These are phyloP conservation scores for Drosophila sulfurigaster DNA, from an alignment of 1,140 invertebrate genomes.

Conservation along the genomic window DNA sequence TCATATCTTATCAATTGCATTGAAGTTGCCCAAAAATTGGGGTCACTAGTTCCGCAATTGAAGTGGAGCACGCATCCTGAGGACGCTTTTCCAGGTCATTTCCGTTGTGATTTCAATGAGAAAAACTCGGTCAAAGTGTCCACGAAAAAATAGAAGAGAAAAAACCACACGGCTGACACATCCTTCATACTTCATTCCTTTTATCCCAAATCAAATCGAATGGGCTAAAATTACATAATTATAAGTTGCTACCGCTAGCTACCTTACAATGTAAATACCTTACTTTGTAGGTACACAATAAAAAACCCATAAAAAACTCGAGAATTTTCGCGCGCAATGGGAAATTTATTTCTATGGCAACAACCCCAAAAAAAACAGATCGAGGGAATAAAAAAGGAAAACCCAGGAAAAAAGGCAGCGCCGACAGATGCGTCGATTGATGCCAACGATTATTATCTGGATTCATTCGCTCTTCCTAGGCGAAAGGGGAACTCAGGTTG, in stretches of 20 bases:
- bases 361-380: conserved; percentile 51
- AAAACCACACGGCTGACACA: conserved; percentile 61
- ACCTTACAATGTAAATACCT: too few species aligned
- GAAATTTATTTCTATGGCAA: conserved; percentile 55
- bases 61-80: conserved; percentile 57
- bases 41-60: conserved; percentile 61
- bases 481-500: conserved; percentile 53
- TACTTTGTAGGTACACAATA: conserved; percentile 41
- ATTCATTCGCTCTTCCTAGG: not conserved
- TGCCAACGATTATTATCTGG: conserved; percentile 60
- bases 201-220: conserved; percentile 44
- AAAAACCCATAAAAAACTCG: conserved; percentile 73
- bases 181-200: conserved; percentile 24
- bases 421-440: conserved; percentile 75
- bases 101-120: conserved; percentile 60
- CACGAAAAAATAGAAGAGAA: not conserved
- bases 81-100: conserved; percentile 68
- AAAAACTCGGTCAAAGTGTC: conserved; percentile 47
- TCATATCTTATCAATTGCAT: not conserved
- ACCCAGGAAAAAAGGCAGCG: conserved; percentile 38
- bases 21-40: conserved; percentile 15
- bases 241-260: conserved; percentile 43
- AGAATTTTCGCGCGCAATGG: conserved; percentile 80
- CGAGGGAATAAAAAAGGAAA: conserved; percentile 55
- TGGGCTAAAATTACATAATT: conserved; percentile 79